phyloP scores from a whole-genome alignment of 2,888 invertebrate species.

The Hyposoter dolosus region DNA sequence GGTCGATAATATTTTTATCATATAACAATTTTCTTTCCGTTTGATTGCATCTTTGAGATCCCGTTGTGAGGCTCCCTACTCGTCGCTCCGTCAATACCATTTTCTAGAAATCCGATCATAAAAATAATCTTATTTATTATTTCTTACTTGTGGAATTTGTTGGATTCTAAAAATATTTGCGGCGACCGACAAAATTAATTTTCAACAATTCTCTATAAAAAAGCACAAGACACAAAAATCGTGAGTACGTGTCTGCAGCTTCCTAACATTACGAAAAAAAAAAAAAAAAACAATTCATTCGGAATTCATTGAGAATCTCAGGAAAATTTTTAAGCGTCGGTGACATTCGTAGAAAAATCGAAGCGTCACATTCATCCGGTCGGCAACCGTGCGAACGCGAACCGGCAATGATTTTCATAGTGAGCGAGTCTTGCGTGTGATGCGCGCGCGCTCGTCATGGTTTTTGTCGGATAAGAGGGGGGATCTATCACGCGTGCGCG shows the following conservation, averaged over 20 bases:
- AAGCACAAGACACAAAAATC: not conserved
- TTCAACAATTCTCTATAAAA: not conserved
- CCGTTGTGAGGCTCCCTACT: slow-evolving; percentile 25
- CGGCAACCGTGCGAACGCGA: slow-evolving; percentile 54
- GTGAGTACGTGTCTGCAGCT: not conserved
- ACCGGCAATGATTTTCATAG: slow-evolving; percentile 35
- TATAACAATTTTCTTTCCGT: not conserved
- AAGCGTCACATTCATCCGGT: slow-evolving; percentile 63
- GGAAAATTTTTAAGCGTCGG: not conserved
- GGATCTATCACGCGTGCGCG: slow-evolving; percentile 56
- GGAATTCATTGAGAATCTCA: not conserved
- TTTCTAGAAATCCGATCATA: slow-evolving; percentile 14
- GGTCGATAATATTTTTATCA: slow-evolving; percentile 11
- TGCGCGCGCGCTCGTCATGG: slow-evolving; percentile 32
- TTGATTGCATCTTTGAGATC: slow-evolving; percentile 31
- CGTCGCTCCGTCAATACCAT: slow-evolving; percentile 15
- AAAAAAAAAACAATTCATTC: not conserved
- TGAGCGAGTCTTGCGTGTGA: slow-evolving; percentile 31
- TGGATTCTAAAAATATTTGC: not conserved
- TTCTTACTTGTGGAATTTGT: not conserved
- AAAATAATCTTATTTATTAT: not conserved
- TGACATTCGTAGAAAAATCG: slow-evolving; percentile 21
- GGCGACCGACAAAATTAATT: not conserved
- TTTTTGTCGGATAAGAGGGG: not conserved
- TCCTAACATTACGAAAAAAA: not conserved